A percentile compares a stretch with the other conserved stretches of the same genome.
phyloP scores from a whole-genome alignment of 1,140 invertebrate species.

The Drosophila serrata region DNA sequence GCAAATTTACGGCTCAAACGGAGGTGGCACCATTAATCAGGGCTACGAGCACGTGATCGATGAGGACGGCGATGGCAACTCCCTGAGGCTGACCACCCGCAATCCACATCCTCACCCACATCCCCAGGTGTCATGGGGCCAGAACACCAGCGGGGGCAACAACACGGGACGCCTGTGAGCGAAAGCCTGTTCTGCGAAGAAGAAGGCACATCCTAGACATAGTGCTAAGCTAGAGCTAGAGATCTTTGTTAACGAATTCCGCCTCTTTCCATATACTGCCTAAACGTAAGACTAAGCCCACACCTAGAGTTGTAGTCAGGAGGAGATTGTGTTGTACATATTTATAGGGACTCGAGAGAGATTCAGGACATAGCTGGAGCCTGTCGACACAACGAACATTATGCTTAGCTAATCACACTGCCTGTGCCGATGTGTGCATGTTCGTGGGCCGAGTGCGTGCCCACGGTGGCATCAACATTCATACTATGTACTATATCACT shows the following conservation, averaged over 20 bases:
- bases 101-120: conserved; percentile 74
- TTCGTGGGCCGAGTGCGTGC: conserved; percentile 13
- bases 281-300: conserved; percentile 42
- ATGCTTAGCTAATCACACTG: conserved; percentile 85
- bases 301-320: conserved; percentile 67
- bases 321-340: conserved; percentile 55
- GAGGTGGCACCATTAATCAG: conserved; percentile 87
- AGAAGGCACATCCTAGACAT: conserved; percentile 29
- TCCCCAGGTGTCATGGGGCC: conserved; percentile 80
- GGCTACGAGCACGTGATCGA: conserved; percentile 87
- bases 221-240: conserved; percentile 61
- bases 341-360: conserved; percentile 32
- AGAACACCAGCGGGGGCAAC: conserved; percentile 70
- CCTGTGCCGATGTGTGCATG: conserved; percentile 63
- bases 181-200: neutral
- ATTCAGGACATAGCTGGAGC: conserved; percentile 49
- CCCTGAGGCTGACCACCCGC: conserved; percentile 87
- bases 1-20: conserved; percentile 84
- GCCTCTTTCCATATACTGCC: conserved; percentile 53
- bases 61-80: conserved; percentile 87
- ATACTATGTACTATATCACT: conserved; percentile 68
- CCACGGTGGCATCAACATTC: conserved; percentile 51
- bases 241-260: conserved; percentile 54
- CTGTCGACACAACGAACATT: conserved; percentile 79
- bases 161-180: conserved; percentile 75